These are phyloP conservation scores for Jordanella pulchra DNA, from an alignment of 2,797 vertebrate genomes.

Conservation along the genomic window DNA sequence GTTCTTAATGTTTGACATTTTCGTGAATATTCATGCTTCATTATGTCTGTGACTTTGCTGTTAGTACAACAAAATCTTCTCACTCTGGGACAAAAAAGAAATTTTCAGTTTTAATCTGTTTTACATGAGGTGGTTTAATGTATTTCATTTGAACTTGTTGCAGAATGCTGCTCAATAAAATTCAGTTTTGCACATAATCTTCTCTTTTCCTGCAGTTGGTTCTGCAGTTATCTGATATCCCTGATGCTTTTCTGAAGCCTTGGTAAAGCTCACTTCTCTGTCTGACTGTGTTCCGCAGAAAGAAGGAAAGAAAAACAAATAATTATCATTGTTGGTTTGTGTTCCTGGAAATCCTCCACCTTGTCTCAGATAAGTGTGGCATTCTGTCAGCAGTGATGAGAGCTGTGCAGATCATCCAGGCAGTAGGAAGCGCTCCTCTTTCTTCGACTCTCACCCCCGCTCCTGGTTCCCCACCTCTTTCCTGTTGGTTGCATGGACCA, in stretches of 20 bases:
- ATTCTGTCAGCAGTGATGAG: constrained; percentile 17
- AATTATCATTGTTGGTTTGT: not conserved
- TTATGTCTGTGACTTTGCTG: not conserved
- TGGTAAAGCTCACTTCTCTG: not conserved
- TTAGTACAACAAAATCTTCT: not conserved
- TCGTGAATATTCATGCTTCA: not conserved
- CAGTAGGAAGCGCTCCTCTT: constrained; percentile 26
- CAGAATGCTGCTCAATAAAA: not conserved
- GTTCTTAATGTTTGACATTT: not conserved
- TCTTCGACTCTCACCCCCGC: not conserved
- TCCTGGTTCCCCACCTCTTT: not conserved
- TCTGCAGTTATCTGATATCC: not conserved
- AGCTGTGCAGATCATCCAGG: constrained; percentile 11
- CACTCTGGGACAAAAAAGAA: too few relatives aligned
- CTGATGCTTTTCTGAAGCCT: not conserved
- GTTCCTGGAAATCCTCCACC: constrained; percentile 10
- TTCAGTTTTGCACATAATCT: not conserved
- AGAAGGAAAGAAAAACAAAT: not conserved
- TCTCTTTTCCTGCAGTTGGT: not conserved
- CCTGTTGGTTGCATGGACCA: constrained; percentile 31
- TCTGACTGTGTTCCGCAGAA: not conserved
- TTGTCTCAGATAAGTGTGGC: constrained; percentile 8
- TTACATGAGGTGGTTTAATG: not conserved
- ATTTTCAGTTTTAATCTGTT: not conserved
- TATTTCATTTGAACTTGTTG: not conserved